Evolutionary conservation across 2,888 invertebrate genomes (phyloP), one percentile per base, ranked within the genome.

Genomic region (Podotricha telesiphe): DNA sequence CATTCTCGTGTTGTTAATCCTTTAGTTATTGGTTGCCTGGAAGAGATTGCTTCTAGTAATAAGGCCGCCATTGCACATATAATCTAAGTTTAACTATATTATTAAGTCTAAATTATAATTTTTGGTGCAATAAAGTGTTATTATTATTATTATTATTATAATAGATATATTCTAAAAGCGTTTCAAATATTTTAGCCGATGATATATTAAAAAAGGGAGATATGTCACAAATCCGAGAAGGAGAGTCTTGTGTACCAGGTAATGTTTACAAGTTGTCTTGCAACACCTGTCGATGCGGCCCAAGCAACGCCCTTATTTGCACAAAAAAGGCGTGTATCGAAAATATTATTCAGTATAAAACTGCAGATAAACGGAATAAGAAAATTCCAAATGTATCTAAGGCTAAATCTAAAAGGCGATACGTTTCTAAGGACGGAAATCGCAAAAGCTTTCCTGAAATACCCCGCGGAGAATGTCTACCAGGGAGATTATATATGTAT

Each of bases 241-340:
- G 86, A 0, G 75, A 86, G 1, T 67, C 68, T 2, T 91, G 93
- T 67, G 62, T 73, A 0, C 76, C 79, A 0, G 86, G 87, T 0
- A 75, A 78, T 47, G 22, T 73, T 3, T 92, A 92, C 70, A 82
- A 73, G 67, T 76, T 83, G 72, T 81, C 80, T 0, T 93, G 92
- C 72, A 92, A 93, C 61, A 83, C 80, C 0, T 93, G 92, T 28
- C 76, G 77, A 1, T 93, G 92, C 61, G 80, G 77, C 0, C 47
- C 58, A 0, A 68, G 78, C 0, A 77, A 81, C 2, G 58, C 70
- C 0, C 74, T 91, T 0, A 37, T 87, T 11, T 94, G 94, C 75
- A 88, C 91, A 0, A 86, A 88, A 73, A 85, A 84, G 75, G 82
- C 80, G 0, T 94, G 94, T 50, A 20, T 82, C 0, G 51, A 71